These are phyloP conservation scores for Hypomecis atomaria DNA, from an alignment of 2,888 invertebrate species.

Conservation along the genomic window DNA sequence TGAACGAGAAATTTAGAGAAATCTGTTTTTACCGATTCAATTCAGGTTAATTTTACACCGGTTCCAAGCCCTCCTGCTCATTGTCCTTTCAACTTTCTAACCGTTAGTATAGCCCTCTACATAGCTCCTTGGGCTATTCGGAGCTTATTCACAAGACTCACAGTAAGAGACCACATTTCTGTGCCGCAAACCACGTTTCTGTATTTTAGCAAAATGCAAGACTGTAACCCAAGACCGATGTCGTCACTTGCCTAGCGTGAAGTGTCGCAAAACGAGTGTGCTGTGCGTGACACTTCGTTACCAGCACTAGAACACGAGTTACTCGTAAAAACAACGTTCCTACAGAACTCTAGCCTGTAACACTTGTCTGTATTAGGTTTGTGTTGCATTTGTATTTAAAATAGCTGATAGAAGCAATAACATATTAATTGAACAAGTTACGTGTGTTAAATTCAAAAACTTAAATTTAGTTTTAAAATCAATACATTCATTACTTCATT, in stretches of 20 bases:
- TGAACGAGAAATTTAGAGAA: too few relatives aligned
- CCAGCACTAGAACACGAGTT: background rate
- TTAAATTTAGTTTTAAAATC: too few relatives aligned
- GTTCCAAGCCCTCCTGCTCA: too few relatives aligned
- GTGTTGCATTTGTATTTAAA: conserved; percentile 15
- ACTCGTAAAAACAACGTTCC: conserved; percentile 4
- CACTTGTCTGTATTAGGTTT: conserved; percentile 9
- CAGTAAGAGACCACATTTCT: too few relatives aligned
- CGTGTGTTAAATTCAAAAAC: background rate
- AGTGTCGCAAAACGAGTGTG: background rate
- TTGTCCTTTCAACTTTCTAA: too few relatives aligned
- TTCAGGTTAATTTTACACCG: too few relatives aligned
- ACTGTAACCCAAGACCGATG: background rate
- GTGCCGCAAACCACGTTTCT: too few relatives aligned
- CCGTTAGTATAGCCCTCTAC: too few relatives aligned
- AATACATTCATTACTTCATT: too few relatives aligned
- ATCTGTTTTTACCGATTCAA: too few relatives aligned
- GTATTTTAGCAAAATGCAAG: background rate
- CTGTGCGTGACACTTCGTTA: conserved; percentile 21
- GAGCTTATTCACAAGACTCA: too few relatives aligned
- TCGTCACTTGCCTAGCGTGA: background rate
- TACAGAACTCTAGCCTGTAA: background rate
- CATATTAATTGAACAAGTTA: background rate
- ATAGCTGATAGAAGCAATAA: background rate
- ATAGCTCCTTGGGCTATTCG: too few relatives aligned